These are phyloP conservation scores for Holcopasites calliopsidis DNA, from an alignment of 1,140 invertebrate species.

Conservation along the genomic window DNA sequence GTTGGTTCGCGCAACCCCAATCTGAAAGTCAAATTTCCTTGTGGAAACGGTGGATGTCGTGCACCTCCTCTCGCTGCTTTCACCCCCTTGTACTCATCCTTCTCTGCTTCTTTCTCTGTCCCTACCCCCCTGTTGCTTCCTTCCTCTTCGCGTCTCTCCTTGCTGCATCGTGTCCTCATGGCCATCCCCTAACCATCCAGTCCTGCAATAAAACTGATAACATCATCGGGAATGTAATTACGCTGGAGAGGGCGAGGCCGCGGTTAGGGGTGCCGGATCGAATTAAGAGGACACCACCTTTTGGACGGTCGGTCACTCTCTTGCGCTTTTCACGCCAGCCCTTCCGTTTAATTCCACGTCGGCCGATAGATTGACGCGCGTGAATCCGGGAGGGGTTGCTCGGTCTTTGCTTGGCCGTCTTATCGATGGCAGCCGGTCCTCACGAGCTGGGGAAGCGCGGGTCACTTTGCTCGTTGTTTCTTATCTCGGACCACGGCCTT, in stretches of 20 bases:
- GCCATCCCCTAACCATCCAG: slow-evolving; percentile 4
- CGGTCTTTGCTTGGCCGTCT: too few species aligned
- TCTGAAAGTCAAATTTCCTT: slow-evolving; percentile 78
- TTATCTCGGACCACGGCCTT: slow-evolving; percentile 25
- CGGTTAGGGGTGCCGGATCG: slow-evolving; percentile 48
- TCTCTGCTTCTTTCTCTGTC: background rate
- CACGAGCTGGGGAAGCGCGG: slow-evolving; percentile 15
- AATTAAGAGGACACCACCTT: slow-evolving; percentile 60
- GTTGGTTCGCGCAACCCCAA: slow-evolving; percentile 67
- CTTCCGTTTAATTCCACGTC: slow-evolving; percentile 29
- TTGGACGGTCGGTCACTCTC: slow-evolving; percentile 27
- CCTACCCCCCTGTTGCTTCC: background rate
- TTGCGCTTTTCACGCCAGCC: slow-evolving; percentile 44
- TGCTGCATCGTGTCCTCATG: background rate
- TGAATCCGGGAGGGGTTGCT: too few species aligned
- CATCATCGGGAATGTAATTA: slow-evolving; percentile 77
- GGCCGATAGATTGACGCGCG: background rate
- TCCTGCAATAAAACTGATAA: slow-evolving; percentile 74
- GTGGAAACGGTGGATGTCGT: slow-evolving; percentile 67
- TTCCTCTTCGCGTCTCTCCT: background rate
- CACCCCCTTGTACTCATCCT: background rate
- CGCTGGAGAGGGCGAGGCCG: slow-evolving; percentile 58
- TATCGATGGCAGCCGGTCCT: background rate
- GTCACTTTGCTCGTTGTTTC: slow-evolving; percentile 33
- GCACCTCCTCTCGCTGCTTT: slow-evolving; percentile 28